Evolutionary conservation across 2,113 vertebrate species (phyloP), one percentile per base, ranked within the genome.

Genomic region (Burhinus bistriatus): DNA sequence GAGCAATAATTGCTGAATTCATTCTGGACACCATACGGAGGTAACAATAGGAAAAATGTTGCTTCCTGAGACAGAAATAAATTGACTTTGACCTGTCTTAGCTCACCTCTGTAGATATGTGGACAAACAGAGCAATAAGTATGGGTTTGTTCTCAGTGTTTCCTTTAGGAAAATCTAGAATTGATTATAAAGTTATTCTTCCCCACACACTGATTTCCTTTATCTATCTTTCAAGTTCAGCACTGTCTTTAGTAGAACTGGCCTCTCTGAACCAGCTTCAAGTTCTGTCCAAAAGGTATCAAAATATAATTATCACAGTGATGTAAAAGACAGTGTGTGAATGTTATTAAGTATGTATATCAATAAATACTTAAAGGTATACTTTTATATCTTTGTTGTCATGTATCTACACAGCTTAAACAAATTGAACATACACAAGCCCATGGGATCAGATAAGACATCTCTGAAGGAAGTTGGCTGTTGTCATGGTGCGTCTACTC

Each of bases 381-480:
- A 15, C 2, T 55, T 73, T 51, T 36, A 25, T 40, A 78, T 5
- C 25, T 88, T 78, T 34, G 16, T 64, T 45, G 27, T 32, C 5
- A 21, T 40, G 51, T 4, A 38, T 30, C 9, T 42, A 20, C 0
- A 1, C 5, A 78, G 9, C 12, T 69, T 54, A 65, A 76, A 32
- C 4, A 76, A 71, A 61, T 1, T 29, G 9, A 65, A 32, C 8
- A 25, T 52, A 36, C 4, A 0, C 19, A 82, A 7, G 11, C 1
- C 3, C 8, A 10, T 26, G 14, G 19, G 11, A 66, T 62, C 40
- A 80, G 27, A 34, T 36, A 42, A 76, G 13, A 15, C 55, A 21
- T 2, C 1, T 34, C 17, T 32, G 11, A 80, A 76, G 18, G 19
- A 55, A n/a, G 25, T 1, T 1, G 1, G 10, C 4, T 66, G 19